phyloP scores from a whole-genome alignment of 64 coral and sea anemone species.

The Stichodactyla helianthus region DNA sequence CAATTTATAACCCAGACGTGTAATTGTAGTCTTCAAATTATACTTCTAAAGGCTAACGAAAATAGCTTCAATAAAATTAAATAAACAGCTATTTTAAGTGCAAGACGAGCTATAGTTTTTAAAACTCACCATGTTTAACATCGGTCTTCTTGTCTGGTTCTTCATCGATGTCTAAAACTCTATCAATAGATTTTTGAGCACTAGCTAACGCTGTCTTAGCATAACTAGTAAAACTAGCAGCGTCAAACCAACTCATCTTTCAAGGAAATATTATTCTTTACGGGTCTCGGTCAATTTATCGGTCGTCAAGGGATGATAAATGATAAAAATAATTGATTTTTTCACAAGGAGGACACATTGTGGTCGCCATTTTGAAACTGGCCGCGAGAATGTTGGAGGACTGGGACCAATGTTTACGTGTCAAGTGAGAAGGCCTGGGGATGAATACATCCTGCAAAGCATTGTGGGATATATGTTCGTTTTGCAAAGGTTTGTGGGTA shows the following conservation, averaged over 20 bases:
- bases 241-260: conserved; percentile 94
- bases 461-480: conserved; percentile 22
- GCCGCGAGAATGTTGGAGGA: background rate
- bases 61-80: no score
- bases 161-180: conserved; percentile 82
- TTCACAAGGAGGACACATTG: background rate
- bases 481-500: conserved; percentile 31
- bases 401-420: conserved; percentile 41
- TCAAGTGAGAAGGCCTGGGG: conserved; percentile 18
- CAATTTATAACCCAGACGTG: no score
- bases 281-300: background rate
- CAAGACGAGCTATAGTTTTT: no score
- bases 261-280: background rate
- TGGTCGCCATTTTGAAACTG: conserved; percentile 17
- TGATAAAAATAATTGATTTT: background rate
- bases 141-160: background rate
- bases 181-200: conserved; percentile 88
- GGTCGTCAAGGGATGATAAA: background rate
- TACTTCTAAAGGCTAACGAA: no score
- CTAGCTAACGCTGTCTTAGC: conserved; percentile 67
- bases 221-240: conserved; percentile 69
- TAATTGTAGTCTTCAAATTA: no score
- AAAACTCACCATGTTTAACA: background rate
- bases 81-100: no score
- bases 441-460: background rate